Evolutionary conservation across 2,113 vertebrate genomes (phyloP), one percentile per base, ranked within the genome.

Genomic region (Dasyurus viverrinus): DNA sequence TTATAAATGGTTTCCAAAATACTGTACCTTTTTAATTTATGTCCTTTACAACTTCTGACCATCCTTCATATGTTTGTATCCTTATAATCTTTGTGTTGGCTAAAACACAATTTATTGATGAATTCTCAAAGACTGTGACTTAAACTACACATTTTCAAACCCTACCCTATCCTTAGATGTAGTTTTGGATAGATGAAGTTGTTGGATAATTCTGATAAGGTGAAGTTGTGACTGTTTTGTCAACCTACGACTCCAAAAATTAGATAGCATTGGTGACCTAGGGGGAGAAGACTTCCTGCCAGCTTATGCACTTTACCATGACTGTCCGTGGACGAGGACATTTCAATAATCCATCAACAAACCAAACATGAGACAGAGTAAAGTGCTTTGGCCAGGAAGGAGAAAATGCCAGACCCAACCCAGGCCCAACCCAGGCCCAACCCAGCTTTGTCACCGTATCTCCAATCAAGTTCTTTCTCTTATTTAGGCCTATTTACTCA

Each of bases 11-110:
- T 12, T 48, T 10, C 57, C 30, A 68, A 27, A 68, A 68, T 14
- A 36, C 8, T 68, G 0, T 68, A 68, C 27, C 30, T 68, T 68
- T 68, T 60, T 3, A 47, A 47, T 47, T 47, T 26, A 57, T 36
- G 11, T 36, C 30, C 30, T 68, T 68, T 91, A 99, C 98, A 92
- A 99, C 99, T 95, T 99, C 99, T 0, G 99, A 99, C 99, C 99
- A 99, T 46, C 99, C 99, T 95, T 99, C 99, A 0, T 47, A 47
- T 99, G 98, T 99, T 99, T 94, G 99, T 99, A 48, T 99, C 99
- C 42, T 99, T 99, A 26, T 99, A 99, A 98, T 99, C 98, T 99
- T 99, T 98, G 95, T 99, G 99, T 99, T 99, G 96, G 12, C 94
- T 47, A 47, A 47, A 47, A 47, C 47, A 47, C 47, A 47, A 47